A percentile compares a stretch with the other conserved stretches of the same genome.
phyloP scores from a whole-genome alignment of 1,140 invertebrate species.

The Papilio helenus region DNA sequence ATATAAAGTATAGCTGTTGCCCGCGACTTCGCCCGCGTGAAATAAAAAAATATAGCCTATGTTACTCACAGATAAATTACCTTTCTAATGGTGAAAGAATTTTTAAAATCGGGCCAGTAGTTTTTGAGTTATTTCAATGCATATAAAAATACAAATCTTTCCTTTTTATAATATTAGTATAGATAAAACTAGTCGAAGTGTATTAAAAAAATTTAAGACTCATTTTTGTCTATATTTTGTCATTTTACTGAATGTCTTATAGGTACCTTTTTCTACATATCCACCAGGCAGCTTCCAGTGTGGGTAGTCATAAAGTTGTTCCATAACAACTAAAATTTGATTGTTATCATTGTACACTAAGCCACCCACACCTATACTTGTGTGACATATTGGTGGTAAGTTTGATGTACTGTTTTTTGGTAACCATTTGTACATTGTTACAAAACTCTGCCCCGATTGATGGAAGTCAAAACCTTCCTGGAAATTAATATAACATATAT shows the following conservation, averaged over 20 bases:
- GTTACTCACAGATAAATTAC: too few relatives aligned
- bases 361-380: slow-evolving; percentile 93
- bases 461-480: slow-evolving; percentile 94
- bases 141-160: too few relatives aligned
- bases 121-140: too few relatives aligned
- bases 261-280: slow-evolving; percentile 91
- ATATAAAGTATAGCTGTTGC: too few relatives aligned
- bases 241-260: too few relatives aligned
- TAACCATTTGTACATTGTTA: slow-evolving; percentile 93
- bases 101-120: too few relatives aligned
- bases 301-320: slow-evolving; percentile 85
- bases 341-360: slow-evolving; percentile 91
- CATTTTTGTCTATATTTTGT: too few relatives aligned
- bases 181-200: background rate
- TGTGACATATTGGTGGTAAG: slow-evolving; percentile 93
- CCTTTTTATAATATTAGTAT: too few relatives aligned
- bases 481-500: slow-evolving; percentile 44
- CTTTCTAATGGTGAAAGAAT: too few relatives aligned
- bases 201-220: too few relatives aligned
- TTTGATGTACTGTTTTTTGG: slow-evolving; percentile 83
- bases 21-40: too few relatives aligned
- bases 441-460: slow-evolving; percentile 90
- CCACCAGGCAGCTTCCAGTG: slow-evolving; percentile 97
- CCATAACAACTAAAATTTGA: slow-evolving; percentile 91
- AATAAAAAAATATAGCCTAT: too few relatives aligned